phyloP scores from a whole-genome alignment of 2,113 vertebrate species.

The Chinchilla lanigera region DNA sequence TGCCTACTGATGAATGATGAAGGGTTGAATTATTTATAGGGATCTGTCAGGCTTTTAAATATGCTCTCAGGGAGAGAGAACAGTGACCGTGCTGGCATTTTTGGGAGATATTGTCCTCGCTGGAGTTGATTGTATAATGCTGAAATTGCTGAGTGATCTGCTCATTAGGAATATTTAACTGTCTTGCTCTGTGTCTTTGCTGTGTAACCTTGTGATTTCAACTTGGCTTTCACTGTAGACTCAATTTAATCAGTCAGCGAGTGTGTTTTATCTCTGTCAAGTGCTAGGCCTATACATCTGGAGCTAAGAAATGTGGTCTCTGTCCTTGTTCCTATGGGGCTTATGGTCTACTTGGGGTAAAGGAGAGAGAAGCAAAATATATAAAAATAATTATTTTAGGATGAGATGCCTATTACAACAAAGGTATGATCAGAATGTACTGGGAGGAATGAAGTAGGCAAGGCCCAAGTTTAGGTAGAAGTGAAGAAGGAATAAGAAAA shows the following conservation, averaged over 20 bases:
- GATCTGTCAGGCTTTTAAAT: constrained; percentile 14
- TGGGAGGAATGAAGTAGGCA: background rate
- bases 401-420: background rate
- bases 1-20: constrained; percentile 43
- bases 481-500: background rate
- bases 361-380: background rate
- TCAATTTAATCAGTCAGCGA: background rate
- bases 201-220: background rate
- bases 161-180: background rate
- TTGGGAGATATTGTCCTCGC: background rate
- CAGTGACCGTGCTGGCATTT: background rate
- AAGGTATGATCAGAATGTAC: background rate
- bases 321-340: background rate
- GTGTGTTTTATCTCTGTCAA: background rate
- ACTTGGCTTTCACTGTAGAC: background rate
- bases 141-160: background rate
- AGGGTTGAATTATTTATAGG: constrained; percentile 12
- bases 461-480: background rate
- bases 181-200: background rate
- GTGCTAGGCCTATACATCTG: background rate
- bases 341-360: background rate
- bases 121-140: background rate
- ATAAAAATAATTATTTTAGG: background rate
- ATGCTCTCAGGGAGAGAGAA: background rate
- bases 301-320: background rate